These are phyloP conservation scores for Norana najaformis DNA, from an alignment of 2,888 invertebrate genomes.

Conservation along the genomic window DNA sequence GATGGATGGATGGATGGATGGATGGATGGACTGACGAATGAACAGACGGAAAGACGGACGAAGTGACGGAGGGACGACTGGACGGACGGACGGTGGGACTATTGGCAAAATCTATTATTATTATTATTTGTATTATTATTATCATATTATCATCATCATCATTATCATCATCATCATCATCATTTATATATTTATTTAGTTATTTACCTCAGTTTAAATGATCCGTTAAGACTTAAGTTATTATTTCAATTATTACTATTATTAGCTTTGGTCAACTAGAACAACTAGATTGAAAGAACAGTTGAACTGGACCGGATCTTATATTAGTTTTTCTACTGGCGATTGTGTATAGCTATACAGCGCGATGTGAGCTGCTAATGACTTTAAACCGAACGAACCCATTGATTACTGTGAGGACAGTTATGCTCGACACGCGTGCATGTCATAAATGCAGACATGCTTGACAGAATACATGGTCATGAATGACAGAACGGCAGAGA, in stretches of 20 bases:
- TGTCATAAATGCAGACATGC: not conserved
- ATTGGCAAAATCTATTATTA: too few relatives aligned
- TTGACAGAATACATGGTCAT: not conserved
- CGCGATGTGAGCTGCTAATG: not conserved
- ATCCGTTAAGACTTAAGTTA: not conserved
- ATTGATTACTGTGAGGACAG: not conserved
- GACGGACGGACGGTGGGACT: too few relatives aligned
- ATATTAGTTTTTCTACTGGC: not conserved
- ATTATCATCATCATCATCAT: too few relatives aligned
- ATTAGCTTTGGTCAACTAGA: not conserved
- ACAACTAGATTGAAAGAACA: not conserved
- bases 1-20: too few relatives aligned
- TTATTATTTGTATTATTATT: too few relatives aligned
- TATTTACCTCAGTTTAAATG: not conserved
- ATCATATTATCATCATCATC: too few relatives aligned
- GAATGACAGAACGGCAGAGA: not conserved
- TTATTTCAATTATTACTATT: not conserved
- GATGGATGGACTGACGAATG: too few relatives aligned
- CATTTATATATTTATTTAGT: too few relatives aligned
- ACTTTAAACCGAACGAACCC: not conserved
- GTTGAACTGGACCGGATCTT: not conserved
- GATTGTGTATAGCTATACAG: not conserved
- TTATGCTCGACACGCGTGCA: not conserved
- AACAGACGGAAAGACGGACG: too few relatives aligned
- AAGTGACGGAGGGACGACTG: too few relatives aligned